phyloP scores from a whole-genome alignment of 2,797 vertebrate species.

The Ctenosaura bakeri region DNA sequence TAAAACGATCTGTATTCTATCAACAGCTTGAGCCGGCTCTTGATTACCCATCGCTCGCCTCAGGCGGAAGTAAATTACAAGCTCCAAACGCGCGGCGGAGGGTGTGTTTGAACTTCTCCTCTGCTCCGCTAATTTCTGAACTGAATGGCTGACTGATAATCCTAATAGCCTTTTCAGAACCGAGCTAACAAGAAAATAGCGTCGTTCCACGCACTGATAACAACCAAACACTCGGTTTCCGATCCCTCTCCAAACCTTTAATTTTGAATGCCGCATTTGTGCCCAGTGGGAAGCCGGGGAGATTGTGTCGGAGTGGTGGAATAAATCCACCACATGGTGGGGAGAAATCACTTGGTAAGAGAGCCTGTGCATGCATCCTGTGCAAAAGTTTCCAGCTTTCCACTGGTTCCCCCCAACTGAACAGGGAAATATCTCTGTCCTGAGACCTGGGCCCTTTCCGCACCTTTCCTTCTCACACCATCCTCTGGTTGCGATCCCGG shows the following conservation, averaged over 20 bases:
- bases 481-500: no score
- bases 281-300: neutral
- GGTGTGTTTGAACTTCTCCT: conserved; percentile 47
- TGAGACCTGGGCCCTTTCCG: no score
- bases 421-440: neutral
- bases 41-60: conserved; percentile 50
- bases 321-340: neutral
- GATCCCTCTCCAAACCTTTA: neutral
- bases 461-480: no score
- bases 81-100: conserved; percentile 46
- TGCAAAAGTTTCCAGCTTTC: neutral
- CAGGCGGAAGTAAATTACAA: conserved; percentile 58
- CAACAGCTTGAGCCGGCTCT: conserved; percentile 46
- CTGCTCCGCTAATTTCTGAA: conserved; percentile 52
- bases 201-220: neutral
- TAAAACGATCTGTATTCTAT: conserved; percentile 55
- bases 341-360: neutral
- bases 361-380: no score
- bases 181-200: neutral
- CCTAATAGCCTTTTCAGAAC: conserved; percentile 36
- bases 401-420: neutral
- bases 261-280: neutral
- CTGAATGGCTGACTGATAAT: conserved; percentile 54
- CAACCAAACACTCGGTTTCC: neutral
- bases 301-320: neutral